Evolutionary conservation across 2,888 invertebrate genomes (phyloP), one percentile per base, ranked within the genome.

Genomic region (Norana najaformis): DNA sequence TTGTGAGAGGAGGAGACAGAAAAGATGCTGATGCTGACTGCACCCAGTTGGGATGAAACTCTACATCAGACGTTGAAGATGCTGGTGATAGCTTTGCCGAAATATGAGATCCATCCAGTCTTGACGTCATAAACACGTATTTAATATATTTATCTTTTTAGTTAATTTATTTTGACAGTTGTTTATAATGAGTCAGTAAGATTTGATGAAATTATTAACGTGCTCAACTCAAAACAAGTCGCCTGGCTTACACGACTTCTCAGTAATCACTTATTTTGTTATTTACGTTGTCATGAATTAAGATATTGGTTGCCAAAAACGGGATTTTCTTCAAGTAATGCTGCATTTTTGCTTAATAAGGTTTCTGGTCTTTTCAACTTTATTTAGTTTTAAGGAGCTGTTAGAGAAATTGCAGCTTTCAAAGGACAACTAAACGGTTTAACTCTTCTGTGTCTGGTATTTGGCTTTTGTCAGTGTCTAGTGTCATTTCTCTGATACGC

Each of bases 141-240:
- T 85, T 85, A 85, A 85, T 34, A 35, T 85, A 85, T 85, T 85
- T 85, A 85, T 85, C 85, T 1, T 85, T 37, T 85, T n/a, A n/a
- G 35, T 30, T 36, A 36, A 69, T 69, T 69, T 69, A 69, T 69
- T 69, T 69, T 69, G 69, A 6, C 69, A 69, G 69, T 69, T 69
- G 69, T 69, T 69, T 30, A 69, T 69, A 69, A n/a, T 69, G 69
- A 69, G 69, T 69, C 69, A 69, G n/a, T n/a, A n/a, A n/a, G n/a
- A n/a, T n/a, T n/a, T n/a, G n/a, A 69, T 69, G 69, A 69, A 69
- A 69, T 69, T 69, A 69, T n/a, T 30, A 69, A 69, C 69, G 5
- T 69, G 69, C n/a, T 69, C 69, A n/a, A 69, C 69, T 69, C 69
- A 69, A 69, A 69, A 69, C 69, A n/a, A 69, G 47, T 47, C 47